These are phyloP conservation scores for Zosterops hypoxanthus DNA, from an alignment of 2,113 vertebrate species.

Conservation along the genomic window DNA sequence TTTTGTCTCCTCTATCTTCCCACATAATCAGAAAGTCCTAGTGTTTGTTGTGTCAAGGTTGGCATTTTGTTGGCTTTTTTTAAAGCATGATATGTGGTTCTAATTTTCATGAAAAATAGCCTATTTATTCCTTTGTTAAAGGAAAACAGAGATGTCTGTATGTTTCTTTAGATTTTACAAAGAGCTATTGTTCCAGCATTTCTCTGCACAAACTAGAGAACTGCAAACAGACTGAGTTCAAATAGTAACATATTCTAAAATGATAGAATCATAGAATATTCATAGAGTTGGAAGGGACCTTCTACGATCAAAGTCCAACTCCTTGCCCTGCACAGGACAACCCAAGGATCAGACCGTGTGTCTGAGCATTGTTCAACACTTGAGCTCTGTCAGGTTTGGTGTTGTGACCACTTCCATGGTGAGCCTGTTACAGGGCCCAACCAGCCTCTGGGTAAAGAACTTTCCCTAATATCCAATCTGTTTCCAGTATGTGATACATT, in stretches of 20 bases:
- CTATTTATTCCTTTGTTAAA: background rate
- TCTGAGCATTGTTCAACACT: accelerated
- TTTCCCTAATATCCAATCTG: background rate
- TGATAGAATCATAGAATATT: background rate
- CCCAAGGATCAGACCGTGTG: background rate
- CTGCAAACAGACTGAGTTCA: background rate
- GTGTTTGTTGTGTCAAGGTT: conserved; percentile 26
- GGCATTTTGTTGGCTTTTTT: background rate
- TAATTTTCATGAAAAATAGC: conserved; percentile 40
- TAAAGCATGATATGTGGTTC: background rate
- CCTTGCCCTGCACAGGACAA: background rate
- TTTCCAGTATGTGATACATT: background rate
- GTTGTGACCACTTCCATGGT: background rate
- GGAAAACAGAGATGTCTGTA: background rate
- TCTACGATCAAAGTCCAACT: accelerated
- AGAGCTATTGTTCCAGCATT: background rate
- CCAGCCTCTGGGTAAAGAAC: background rate
- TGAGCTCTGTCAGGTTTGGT: background rate
- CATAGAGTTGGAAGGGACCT: background rate
- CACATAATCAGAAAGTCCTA: conserved; percentile 35
- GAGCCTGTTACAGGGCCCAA: accelerated
- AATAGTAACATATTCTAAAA: background rate
- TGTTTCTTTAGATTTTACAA: background rate
- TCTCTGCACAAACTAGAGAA: background rate
- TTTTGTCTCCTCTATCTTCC: conserved; percentile 59